These are phyloP conservation scores for Onychomys leucogaster DNA, from an alignment of 2,797 vertebrate genomes.

Conservation along the genomic window DNA sequence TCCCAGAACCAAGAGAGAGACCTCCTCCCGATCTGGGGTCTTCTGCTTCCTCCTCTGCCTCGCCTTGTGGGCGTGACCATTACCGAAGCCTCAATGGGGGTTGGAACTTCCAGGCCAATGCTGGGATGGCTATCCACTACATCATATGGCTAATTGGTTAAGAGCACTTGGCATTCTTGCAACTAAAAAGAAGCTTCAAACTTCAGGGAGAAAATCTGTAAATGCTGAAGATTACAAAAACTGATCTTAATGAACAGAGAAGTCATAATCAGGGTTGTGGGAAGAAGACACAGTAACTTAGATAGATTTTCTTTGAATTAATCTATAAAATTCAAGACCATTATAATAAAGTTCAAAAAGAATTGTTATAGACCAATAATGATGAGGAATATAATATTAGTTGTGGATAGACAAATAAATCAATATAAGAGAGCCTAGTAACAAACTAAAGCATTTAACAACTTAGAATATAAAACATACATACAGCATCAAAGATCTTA, in stretches of 20 bases:
- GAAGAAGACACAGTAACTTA: background rate
- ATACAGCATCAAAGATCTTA: background rate
- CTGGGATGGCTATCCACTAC: too few species aligned
- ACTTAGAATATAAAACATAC: background rate
- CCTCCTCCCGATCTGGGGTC: too few species aligned
- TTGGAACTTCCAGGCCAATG: too few species aligned
- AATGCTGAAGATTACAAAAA: conserved; percentile 28
- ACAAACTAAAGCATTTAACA: background rate
- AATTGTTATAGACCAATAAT: background rate
- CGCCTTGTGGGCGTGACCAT: too few species aligned
- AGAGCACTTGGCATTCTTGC: background rate
- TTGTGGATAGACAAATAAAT: background rate
- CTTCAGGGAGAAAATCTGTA: background rate
- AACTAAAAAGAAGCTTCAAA: conserved; percentile 5
- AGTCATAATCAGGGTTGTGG: background rate
- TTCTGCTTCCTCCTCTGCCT: too few species aligned
- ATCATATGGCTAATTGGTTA: background rate
- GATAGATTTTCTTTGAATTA: background rate
- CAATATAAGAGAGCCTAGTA: background rate
- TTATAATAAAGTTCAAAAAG: conserved; percentile 20
- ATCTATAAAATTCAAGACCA: conserved; percentile 11
- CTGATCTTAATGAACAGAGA: background rate
- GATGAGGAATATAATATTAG: background rate
- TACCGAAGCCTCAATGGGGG: too few species aligned
- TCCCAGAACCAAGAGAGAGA: too few species aligned